A percentile compares a stretch with the other conserved stretches of the same genome.
Conservation (phyloP, 2,797 vertebrate species). For the Halcyon smyrnensis region DNA sequence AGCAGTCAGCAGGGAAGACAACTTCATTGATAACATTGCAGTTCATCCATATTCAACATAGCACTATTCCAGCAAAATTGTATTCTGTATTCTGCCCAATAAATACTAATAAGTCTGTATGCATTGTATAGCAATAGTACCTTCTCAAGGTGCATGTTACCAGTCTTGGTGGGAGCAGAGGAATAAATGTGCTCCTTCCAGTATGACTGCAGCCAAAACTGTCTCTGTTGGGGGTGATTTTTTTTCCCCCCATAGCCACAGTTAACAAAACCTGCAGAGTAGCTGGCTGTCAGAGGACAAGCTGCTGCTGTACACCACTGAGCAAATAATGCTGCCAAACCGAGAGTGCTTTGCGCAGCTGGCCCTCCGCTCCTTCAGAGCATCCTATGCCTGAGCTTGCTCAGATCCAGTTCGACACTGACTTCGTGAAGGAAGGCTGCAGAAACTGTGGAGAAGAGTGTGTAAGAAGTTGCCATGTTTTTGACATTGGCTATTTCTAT, state of each 20-base stretch:
- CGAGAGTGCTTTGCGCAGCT: accelerated
- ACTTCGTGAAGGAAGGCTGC: neutral
- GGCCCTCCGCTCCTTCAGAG: neutral
- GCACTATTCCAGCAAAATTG: neutral
- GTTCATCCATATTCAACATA: neutral
- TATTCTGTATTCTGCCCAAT: neutral
- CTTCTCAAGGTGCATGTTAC: neutral
- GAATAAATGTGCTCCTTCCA: neutral
- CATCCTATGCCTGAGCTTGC: neutral
- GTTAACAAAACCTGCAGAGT: neutral
- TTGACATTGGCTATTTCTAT: neutral
- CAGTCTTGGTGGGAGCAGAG: neutral
- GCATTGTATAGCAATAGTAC: neutral
- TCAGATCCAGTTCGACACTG: neutral
- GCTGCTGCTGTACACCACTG: neutral
- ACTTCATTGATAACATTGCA: neutral
- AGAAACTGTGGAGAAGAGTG: neutral
- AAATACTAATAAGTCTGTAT: neutral
- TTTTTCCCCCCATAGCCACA: neutral
- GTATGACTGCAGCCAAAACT: neutral
- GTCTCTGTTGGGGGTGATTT: neutral
- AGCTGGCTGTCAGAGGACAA: neutral
- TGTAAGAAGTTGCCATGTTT: neutral
- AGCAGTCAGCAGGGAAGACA: neutral
- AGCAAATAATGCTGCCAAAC: neutral